phyloP scores from a whole-genome alignment of 2,888 invertebrate genomes.

The Euphydryas editha region DNA sequence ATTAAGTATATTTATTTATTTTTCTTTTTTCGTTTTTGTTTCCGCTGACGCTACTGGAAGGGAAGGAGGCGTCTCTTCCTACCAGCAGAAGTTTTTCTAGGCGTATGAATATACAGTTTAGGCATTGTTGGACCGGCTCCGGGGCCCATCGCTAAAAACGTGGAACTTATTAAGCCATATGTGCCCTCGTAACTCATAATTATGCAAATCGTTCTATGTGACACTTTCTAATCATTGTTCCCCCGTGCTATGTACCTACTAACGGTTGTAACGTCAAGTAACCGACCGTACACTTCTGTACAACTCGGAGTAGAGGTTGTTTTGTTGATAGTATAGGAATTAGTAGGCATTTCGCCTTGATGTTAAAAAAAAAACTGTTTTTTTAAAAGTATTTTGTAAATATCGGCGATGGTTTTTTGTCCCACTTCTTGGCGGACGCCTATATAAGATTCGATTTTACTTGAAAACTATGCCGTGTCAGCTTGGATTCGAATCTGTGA shows the following conservation, averaged over 20 bases:
- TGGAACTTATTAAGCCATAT: slow-evolving; percentile 28
- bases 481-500: no score
- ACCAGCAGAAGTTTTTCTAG: slow-evolving; percentile 38
- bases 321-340: not conserved
- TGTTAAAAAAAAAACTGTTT: no score
- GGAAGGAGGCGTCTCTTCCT: slow-evolving; percentile 32
- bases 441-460: no score
- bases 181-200: slow-evolving; percentile 21
- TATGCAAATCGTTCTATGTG: slow-evolving; percentile 3
- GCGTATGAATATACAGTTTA: slow-evolving; percentile 36
- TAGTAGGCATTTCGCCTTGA: not conserved
- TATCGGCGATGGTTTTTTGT: no score
- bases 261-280: not conserved
- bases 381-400: no score
- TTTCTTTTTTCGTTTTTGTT: not conserved
- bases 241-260: not conserved
- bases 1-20: not conserved
- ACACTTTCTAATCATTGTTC: slow-evolving; percentile 2
- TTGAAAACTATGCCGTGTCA: no score
- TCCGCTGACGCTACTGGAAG: slow-evolving; percentile 8
- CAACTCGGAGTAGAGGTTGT: not conserved
- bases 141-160: slow-evolving; percentile 13
- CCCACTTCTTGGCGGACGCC: no score
- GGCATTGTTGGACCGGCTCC: slow-evolving; percentile 23
- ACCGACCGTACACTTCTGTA: not conserved